Base-by-base conservation (phyloP, 2,797 vertebrate species). In the Scomberomorus guttatus region DNA sequence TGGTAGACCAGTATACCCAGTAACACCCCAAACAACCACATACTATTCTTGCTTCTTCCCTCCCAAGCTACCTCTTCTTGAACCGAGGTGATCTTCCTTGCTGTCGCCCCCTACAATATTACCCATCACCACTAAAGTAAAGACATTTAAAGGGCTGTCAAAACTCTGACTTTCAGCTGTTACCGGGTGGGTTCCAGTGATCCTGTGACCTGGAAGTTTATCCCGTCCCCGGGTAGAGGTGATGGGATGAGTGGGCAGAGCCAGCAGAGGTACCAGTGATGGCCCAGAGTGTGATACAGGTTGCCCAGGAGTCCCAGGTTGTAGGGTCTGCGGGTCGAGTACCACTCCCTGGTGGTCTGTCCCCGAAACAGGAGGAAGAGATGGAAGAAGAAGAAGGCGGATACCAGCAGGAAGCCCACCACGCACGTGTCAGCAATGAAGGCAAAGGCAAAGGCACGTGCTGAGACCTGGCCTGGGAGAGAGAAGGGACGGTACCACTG, bases 341-440 rank as follows among this genome's bases (percentile, higher is more conserved):
- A 96, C 97, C 97, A 98, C 84, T 98, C 97, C 46, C 96, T 94
- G 1, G 96, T 97, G 72, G 97, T 98, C 91, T 97, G 96, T 60
- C 97, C 97, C 9, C 95, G 94, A 78, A 96, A 80, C 85, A 97
- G 89, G 86, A 98, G 89, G 72, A 87, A 89, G 42, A 97, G 83
- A 4, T 98, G 97, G 90, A 98, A 97, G 79, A 96, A 95, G 73
- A 98, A 96, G 88, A 98, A 97, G 5, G 95, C 96, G 0, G 95
- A 95, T 0, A 97, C 97, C 55, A 98, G 87, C 57, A 98, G 92
- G 20, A 96, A 96, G 12, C 97, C 97, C 20, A 96, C 96, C 11
- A 98, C 95, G 0, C 97, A 98, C 0, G 96, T 97, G 89, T 97
- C 96, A 0, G 96, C 96, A 25, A 97, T 96, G 83, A 97, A 97